These are phyloP conservation scores for Grantiella picta DNA, from an alignment of 2,113 vertebrate species.

Conservation along the genomic window DNA sequence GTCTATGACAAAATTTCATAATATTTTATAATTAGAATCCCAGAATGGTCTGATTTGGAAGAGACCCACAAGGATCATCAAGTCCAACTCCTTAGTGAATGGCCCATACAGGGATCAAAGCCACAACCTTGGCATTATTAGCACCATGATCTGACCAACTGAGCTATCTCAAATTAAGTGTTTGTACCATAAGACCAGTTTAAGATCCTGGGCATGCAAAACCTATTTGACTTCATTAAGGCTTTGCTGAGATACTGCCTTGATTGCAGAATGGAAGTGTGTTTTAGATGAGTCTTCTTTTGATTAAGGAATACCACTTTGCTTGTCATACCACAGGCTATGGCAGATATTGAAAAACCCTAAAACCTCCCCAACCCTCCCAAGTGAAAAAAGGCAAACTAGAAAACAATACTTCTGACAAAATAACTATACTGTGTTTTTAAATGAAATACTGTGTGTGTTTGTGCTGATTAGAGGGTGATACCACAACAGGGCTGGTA, in stretches of 20 bases:
- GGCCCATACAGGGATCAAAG: not conserved
- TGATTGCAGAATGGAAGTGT: not conserved
- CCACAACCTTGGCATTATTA: not conserved
- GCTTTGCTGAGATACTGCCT: not conserved
- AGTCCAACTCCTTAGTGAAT: not conserved
- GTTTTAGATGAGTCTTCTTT: not conserved
- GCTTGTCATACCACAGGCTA: not conserved
- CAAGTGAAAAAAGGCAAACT: not conserved
- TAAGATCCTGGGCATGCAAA: not conserved
- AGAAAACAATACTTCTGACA: not conserved
- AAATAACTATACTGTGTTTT: not conserved
- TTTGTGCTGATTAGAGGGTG: not conserved
- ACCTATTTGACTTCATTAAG: slow-evolving; percentile 2
- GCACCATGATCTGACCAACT: not conserved
- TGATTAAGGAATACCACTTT: not conserved
- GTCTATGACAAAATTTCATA: not conserved
- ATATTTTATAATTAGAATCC: not conserved
- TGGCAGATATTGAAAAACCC: not conserved
- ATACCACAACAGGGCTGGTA: not conserved
- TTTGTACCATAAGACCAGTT: not conserved
- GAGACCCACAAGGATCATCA: not conserved
- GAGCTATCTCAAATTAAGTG: not conserved
- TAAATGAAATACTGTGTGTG: not conserved
- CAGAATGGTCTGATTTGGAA: not conserved
- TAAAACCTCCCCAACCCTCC: not conserved